A percentile compares a stretch with the other conserved stretches of the same genome.
Conservation (phyloP, 2,797 vertebrate genomes). For the Eurystomus glaucurus region DNA sequence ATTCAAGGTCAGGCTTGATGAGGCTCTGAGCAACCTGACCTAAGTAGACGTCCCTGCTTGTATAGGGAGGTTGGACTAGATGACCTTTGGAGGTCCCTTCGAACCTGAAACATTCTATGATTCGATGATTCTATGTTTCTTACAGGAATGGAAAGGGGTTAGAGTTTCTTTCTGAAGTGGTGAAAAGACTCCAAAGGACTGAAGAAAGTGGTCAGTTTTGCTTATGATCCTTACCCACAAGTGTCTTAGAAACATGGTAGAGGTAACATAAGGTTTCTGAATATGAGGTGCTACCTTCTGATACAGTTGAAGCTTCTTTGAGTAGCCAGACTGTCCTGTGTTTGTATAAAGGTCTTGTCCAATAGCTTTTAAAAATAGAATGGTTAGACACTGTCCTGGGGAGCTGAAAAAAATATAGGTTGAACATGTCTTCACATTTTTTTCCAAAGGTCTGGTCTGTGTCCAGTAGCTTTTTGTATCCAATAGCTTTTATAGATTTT, state of each 20-base stretch:
- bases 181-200: not conserved
- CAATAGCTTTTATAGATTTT: not conserved
- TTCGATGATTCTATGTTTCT: not conserved
- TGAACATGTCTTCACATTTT: not conserved
- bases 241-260: rapidly evolving
- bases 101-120: too few relatives aligned
- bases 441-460: not conserved
- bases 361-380: not conserved
- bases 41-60: too few relatives aligned
- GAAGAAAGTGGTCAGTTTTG: not conserved
- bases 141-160: rapidly evolving
- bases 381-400: not conserved
- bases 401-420: not conserved
- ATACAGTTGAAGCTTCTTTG: not conserved
- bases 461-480: not conserved
- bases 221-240: not conserved
- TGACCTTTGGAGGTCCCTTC: too few relatives aligned
- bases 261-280: not conserved
- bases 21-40: too few relatives aligned
- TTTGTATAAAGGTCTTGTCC: not conserved
- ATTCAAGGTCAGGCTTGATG: too few relatives aligned
- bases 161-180: not conserved
- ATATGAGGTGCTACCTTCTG: not conserved
- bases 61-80: too few relatives aligned
- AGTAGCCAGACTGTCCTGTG: rapidly evolving